Percentiles rank a stretch among this genome's conserved stretches.
These are phyloP conservation scores for Coregonus ussuriensis DNA, from an alignment of 2,797 vertebrate genomes.

Conservation along the genomic window DNA sequence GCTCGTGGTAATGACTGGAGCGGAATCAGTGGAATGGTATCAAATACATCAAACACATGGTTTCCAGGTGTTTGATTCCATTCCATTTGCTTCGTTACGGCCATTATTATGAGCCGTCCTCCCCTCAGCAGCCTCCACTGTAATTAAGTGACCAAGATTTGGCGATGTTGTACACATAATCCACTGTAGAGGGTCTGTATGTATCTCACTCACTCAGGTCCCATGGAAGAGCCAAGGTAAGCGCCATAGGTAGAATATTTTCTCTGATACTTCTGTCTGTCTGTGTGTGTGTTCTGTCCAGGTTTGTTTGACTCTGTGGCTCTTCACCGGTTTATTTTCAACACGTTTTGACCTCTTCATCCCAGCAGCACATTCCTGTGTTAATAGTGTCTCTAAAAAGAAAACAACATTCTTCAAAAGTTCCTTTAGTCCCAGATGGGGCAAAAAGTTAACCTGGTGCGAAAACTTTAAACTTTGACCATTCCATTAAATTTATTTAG, in stretches of 20 bases:
- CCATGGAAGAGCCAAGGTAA: too few species aligned
- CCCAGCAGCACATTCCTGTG: conserved; percentile 50
- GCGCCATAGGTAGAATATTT: too few species aligned
- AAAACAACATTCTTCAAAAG: conserved; percentile 50
- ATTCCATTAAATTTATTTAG: too few species aligned
- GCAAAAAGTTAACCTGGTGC: neutral
- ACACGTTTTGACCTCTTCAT: conserved; percentile 25
- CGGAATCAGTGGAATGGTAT: too few species aligned
- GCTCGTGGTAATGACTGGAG: too few species aligned
- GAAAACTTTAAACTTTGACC: conserved; percentile 33
- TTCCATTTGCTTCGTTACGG: too few species aligned
- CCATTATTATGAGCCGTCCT: too few species aligned
- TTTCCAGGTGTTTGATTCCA: too few species aligned
- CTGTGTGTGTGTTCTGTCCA: neutral
- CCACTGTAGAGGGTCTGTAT: neutral
- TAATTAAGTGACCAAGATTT: neutral
- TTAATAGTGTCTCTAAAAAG: conserved; percentile 47
- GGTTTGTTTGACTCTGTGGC: conserved; percentile 15
- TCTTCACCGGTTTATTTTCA: conserved; percentile 34
- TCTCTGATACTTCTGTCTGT: too few species aligned
- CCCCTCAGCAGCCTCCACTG: too few species aligned
- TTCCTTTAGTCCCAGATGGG: conserved; percentile 15
- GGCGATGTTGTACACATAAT: neutral
- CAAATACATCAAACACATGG: too few species aligned
- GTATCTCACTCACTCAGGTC: neutral